Base-by-base conservation (phyloP, 1,140 invertebrate species). In the Drosophila tropicalis region DNA sequence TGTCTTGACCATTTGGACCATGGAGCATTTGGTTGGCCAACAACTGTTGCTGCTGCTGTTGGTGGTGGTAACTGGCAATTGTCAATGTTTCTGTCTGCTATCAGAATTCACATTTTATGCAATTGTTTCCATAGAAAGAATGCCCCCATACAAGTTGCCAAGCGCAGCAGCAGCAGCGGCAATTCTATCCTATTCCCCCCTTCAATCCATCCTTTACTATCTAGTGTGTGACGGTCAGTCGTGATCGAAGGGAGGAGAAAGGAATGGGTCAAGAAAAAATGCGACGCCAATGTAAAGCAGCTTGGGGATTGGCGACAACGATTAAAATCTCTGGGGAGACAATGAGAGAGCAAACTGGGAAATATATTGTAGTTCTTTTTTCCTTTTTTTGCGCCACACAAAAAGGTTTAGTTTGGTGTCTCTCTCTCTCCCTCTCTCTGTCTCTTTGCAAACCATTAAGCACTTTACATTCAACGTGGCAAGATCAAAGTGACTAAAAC, bases 111-210 rank as follows among this genome's bases (percentile, higher is more conserved):
- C 83, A 87, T 87, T 87, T 89, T 87, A 87, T 87, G 84, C 83
- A 87, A 87, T 89, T 87, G 84, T 87, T 87, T 87, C 84, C 77
- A 89, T 87, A 89, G 84, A 87, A 87, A 87, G 85, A 87, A 87
- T 89, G 77, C 60, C 70, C 70, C 70, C 78, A 71, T 89, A 80
- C 80, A 84, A 87, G 89, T 80, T 74, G 44, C 29, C 41, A 44
- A 15, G 4, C 13, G 40, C 77, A 77, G 67, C 17, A 39, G 58
- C 62, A 78, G 70, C 57, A 73, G 77, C 57, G 70, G 77, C 70
- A 54, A 15, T 66, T 61, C 70, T 82, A 62, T 78, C 66, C 64
- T 74, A 54, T 72, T 79, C 73, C 56, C 67, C 68, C 62, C 51
- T 65, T 58, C 51, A 55, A 63, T 66, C 79, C 79, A 89, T 89